Evolutionary conservation across 64 coral and sea anemone species (phyloP).

Genomic region (Montipora capricornis): DNA sequence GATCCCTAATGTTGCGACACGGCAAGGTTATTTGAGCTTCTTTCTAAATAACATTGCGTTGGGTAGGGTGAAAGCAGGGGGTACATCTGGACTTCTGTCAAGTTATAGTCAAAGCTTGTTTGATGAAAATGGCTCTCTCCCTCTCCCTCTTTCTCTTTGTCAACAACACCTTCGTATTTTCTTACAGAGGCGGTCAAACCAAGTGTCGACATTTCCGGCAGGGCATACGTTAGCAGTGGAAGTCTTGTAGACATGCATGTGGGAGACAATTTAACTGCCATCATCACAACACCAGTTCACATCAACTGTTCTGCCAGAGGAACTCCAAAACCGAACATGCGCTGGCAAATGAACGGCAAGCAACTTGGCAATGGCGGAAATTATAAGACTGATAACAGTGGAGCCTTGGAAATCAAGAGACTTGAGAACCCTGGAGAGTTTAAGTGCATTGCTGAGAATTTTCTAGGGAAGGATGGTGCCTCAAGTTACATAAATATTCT

Average conservation of each 20-base stretch:
- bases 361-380: slow-evolving; percentile 72
- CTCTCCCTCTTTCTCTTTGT: too few species aligned
- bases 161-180: background rate
- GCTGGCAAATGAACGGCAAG: slow-evolving; percentile 72
- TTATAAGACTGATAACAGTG: slow-evolving; percentile 68
- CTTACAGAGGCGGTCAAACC: slow-evolving; percentile 69
- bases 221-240: slow-evolving; percentile 53
- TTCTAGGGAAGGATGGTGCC: slow-evolving; percentile 64
- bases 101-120: too few species aligned
- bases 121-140: too few species aligned
- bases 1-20: too few species aligned
- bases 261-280: slow-evolving; percentile 87
- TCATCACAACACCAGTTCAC: slow-evolving; percentile 57
- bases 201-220: slow-evolving; percentile 55
- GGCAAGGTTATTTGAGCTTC: too few species aligned
- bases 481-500: slow-evolving; percentile 37
- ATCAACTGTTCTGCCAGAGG: slow-evolving; percentile 84
- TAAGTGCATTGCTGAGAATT: slow-evolving; percentile 61
- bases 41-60: too few species aligned
- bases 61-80: too few species aligned
- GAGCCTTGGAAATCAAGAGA: slow-evolving; percentile 49
- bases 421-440: slow-evolving; percentile 59
- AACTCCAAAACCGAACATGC: slow-evolving; percentile 69
- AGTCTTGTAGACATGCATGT: slow-evolving; percentile 64
- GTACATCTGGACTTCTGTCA: too few species aligned